Percentiles rank a stretch among this genome's conserved stretches.
phyloP scores from a whole-genome alignment of 1,140 invertebrate species.

The Batillaria attramentaria region DNA sequence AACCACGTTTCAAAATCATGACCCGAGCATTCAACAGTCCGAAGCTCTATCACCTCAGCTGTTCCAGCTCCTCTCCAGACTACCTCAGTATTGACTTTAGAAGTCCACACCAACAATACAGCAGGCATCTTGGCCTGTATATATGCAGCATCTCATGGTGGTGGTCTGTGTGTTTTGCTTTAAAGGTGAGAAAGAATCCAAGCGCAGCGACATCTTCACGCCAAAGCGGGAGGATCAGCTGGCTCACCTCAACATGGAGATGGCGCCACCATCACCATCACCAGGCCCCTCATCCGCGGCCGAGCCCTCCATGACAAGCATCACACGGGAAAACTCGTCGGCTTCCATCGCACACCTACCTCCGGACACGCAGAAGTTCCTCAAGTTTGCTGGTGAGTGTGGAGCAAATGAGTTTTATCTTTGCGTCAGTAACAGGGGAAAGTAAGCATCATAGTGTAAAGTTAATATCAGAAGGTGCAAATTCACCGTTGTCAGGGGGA shows the following conservation, averaged over 20 bases:
- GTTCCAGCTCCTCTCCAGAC: too few species aligned
- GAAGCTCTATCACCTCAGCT: too few species aligned
- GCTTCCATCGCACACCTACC: constrained; percentile 64
- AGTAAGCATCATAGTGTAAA: too few species aligned
- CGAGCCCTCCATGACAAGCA: constrained; percentile 58
- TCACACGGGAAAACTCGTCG: constrained; percentile 58
- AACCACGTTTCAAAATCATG: too few species aligned
- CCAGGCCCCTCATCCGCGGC: constrained; percentile 43
- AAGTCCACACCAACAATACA: too few species aligned
- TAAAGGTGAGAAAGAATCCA: constrained; percentile 66
- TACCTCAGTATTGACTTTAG: too few species aligned
- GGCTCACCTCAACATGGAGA: constrained; percentile 75
- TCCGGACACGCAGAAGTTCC: constrained; percentile 80
- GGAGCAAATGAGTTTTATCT: too few species aligned
- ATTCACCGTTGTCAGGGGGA: too few species aligned
- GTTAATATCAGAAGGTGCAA: too few species aligned
- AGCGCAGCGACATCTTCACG: constrained; percentile 47
- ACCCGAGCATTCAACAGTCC: too few species aligned
- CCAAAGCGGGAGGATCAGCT: constrained; percentile 74
- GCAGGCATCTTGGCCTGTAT: too few species aligned
- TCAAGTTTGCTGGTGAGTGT: constrained; percentile 81
- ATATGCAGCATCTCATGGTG: too few species aligned
- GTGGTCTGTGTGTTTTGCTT: not conserved
- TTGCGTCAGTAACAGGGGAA: not conserved
- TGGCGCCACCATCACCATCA: constrained; percentile 73